Conservation (phyloP, 2,113 vertebrate species). For the Calypte anna region DNA sequence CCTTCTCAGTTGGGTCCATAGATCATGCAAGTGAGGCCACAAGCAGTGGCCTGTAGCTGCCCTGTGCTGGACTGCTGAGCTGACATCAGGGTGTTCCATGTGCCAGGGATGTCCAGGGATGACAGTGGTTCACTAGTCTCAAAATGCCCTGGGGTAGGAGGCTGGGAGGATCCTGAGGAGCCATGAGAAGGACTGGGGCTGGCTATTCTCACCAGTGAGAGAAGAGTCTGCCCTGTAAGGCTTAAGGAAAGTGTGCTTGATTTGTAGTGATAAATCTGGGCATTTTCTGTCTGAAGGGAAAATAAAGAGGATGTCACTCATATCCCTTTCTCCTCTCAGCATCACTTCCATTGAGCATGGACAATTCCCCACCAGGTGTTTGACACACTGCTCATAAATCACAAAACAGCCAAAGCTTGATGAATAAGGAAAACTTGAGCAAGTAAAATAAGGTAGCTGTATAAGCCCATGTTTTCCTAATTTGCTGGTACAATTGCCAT, state of each 20-base stretch:
- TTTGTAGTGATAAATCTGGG: neutral
- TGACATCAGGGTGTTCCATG: rapidly evolving
- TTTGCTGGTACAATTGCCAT: neutral
- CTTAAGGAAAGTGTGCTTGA: neutral
- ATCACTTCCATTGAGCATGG: neutral
- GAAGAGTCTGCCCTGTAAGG: neutral
- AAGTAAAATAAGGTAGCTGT: neutral
- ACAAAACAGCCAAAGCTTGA: neutral
- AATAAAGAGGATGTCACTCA: neutral
- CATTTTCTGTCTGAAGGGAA: neutral
- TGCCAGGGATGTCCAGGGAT: neutral
- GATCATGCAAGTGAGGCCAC: neutral
- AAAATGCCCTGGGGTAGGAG: neutral
- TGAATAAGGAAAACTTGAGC: neutral
- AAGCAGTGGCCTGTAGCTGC: neutral
- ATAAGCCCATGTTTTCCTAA: neutral
- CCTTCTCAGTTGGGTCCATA: neutral
- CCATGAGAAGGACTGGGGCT: neutral
- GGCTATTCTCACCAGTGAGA: neutral
- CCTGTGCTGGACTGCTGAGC: neutral
- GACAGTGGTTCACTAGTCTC: neutral
- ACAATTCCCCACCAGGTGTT: neutral
- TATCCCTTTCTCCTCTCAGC: neutral
- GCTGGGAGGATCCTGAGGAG: neutral
- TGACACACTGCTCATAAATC: neutral